Evolutionary conservation across 2,113 vertebrate genomes (phyloP).

Genomic region (Phocoena sinus): DNA sequence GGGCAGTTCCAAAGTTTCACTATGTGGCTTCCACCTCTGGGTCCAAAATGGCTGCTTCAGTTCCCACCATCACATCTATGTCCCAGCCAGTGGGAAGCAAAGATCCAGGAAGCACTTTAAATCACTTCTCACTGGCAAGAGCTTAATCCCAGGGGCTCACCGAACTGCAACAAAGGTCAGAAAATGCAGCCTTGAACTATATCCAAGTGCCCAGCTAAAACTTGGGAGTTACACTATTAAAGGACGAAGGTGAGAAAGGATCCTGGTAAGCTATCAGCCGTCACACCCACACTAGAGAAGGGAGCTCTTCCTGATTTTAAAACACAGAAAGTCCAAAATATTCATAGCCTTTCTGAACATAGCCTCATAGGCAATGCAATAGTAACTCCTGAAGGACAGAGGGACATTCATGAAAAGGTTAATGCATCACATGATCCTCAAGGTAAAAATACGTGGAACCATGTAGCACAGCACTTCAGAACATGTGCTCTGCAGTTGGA

Average conservation of each 20-base stretch:
- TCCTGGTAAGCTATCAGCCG: background rate
- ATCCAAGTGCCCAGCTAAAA: background rate
- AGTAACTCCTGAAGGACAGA: accelerated
- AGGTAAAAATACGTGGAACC: accelerated
- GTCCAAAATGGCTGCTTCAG: background rate
- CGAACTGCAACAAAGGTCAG: accelerated
- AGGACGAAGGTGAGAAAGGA: background rate
- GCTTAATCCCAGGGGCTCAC: accelerated
- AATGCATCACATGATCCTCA: accelerated
- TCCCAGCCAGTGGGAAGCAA: background rate
- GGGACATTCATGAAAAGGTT: accelerated
- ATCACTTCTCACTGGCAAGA: background rate
- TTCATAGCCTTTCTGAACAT: background rate
- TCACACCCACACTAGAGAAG: background rate
- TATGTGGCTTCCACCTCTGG: background rate
- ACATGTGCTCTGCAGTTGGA: accelerated
- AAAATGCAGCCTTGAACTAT: background rate
- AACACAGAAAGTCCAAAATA: background rate
- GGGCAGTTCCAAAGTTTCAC: background rate
- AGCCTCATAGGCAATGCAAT: accelerated
- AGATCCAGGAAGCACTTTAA: background rate
- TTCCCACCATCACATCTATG: background rate
- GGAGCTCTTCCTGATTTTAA: background rate
- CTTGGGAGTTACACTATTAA: accelerated
- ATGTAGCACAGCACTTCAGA: accelerated